These are phyloP conservation scores for Mus caroli DNA, from an alignment of 2,797 vertebrate genomes.

Conservation along the genomic window DNA sequence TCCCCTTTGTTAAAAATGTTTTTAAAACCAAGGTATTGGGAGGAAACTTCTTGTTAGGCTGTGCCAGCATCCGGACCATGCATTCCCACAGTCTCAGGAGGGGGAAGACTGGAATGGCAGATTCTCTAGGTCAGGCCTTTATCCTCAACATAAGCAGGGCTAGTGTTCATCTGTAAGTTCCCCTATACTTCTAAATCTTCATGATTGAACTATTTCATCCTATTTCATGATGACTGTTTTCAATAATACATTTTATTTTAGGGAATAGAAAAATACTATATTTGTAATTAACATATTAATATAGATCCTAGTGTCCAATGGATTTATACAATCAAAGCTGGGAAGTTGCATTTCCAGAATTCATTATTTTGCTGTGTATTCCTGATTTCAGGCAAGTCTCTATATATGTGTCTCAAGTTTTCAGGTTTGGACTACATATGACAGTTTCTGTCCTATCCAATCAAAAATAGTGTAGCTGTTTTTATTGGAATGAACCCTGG, in stretches of 20 bases:
- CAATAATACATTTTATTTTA: constrained; percentile 30
- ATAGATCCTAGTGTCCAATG: not conserved
- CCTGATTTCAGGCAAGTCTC: constrained; percentile 29
- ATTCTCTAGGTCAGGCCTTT: not conserved
- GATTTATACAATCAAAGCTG: constrained; percentile 31
- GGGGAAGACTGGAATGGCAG: not conserved
- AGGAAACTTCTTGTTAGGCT: not conserved
- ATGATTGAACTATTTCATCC: not conserved
- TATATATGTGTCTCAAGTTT: not conserved
- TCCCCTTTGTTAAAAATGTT: not conserved
- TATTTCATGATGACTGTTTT: constrained; percentile 40
- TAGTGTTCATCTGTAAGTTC: not conserved
- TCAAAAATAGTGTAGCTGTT: not conserved
- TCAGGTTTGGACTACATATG: constrained; percentile 5
- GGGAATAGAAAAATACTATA: not conserved
- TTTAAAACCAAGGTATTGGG: not conserved
- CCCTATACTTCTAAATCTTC: not conserved
- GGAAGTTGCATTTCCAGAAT: constrained; percentile 33
- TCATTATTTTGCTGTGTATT: not conserved
- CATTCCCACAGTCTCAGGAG: fast-evolving
- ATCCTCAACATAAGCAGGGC: not conserved
- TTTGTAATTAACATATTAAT: not conserved
- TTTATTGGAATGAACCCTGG: constrained; percentile 4
- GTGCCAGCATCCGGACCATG: not conserved
- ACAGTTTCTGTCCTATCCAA: constrained; percentile 17